phyloP scores from a whole-genome alignment of 23 tunicate species.

The Ascidia mentula region DNA sequence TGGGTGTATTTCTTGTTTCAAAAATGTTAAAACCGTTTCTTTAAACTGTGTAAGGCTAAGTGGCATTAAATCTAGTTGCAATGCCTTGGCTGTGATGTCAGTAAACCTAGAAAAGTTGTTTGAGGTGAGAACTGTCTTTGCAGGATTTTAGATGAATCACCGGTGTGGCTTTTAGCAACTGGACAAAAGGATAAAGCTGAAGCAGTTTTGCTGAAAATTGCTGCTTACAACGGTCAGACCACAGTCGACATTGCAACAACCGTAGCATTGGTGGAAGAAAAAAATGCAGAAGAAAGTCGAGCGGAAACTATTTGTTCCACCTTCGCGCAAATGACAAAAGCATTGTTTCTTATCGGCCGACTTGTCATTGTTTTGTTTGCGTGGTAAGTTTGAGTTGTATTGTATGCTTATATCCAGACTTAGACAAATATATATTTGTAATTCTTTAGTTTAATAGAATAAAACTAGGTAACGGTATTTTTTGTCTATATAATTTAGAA shows the following conservation, averaged over 20 bases:
- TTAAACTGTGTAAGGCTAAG: too few species aligned
- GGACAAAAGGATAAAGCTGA: conserved; percentile 5
- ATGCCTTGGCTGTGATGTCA: too few species aligned
- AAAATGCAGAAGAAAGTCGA: neutral
- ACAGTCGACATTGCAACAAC: neutral
- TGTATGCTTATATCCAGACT: neutral
- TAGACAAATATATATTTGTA: too few species aligned
- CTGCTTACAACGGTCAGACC: neutral
- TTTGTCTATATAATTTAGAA: too few species aligned
- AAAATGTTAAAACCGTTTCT: too few species aligned
- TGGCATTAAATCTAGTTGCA: too few species aligned
- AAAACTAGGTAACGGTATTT: too few species aligned
- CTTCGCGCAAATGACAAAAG: neutral
- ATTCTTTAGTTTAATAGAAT: too few species aligned
- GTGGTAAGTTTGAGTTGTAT: neutral
- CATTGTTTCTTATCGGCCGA: neutral
- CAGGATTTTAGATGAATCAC: neutral
- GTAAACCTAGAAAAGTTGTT: too few species aligned
- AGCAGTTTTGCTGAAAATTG: neutral
- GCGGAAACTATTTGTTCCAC: neutral
- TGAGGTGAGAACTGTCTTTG: neutral
- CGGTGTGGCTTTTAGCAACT: neutral
- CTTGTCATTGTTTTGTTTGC: neutral
- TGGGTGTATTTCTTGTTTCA: too few species aligned
- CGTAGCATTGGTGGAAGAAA: neutral